phyloP scores from a whole-genome alignment of 2,888 invertebrate species.

The Pachydiplax longipennis region DNA sequence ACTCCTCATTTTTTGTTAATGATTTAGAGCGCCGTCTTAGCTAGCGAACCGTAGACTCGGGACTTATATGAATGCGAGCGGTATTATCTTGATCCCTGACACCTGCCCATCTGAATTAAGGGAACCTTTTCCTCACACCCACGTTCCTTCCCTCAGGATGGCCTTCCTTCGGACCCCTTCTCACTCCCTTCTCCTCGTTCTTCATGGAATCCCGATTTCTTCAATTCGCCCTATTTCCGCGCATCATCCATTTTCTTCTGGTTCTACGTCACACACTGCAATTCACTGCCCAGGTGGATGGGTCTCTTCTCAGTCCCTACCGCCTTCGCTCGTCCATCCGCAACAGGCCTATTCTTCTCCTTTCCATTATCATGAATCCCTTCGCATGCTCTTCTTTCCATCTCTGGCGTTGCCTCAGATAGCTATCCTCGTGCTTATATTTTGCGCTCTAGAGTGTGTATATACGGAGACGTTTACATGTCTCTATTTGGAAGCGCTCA shows the following conservation, averaged over 20 bases:
- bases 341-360: not conserved
- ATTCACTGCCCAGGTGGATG: not conserved
- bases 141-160: not conserved
- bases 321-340: not conserved
- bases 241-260: not conserved
- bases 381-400: not conserved
- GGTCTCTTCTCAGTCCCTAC: not conserved
- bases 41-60: not conserved
- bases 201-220: not conserved
- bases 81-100: not conserved
- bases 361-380: not conserved
- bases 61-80: constrained; percentile 17
- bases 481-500: too few relatives aligned
- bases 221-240: not conserved
- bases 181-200: not conserved
- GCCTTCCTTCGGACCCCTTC: not conserved
- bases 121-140: not conserved
- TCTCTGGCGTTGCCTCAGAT: too few relatives aligned
- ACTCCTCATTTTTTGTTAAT: not conserved
- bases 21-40: not conserved
- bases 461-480: too few relatives aligned
- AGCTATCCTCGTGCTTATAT: too few relatives aligned
- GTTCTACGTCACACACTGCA: not conserved
- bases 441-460: too few relatives aligned
- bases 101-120: constrained; percentile 38